phyloP scores from a whole-genome alignment of 2,113 vertebrate species.

The Phyllostomus hastatus region DNA sequence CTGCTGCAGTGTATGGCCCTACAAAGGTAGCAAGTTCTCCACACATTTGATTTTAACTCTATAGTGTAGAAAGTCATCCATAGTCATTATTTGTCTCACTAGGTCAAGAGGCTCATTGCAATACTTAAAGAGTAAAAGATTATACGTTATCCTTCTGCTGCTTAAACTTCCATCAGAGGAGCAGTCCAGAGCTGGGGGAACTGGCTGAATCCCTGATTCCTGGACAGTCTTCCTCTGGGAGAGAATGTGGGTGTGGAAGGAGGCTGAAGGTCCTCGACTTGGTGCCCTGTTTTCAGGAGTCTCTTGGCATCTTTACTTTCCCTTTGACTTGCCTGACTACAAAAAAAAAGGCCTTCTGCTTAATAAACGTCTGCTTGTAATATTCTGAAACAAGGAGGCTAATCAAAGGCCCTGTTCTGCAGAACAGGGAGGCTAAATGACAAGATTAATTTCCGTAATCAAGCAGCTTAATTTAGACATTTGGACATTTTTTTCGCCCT shows the following conservation, averaged over 20 bases:
- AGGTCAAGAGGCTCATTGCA: background rate
- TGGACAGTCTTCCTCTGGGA: background rate
- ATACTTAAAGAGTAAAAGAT: background rate
- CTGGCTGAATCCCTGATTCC: background rate
- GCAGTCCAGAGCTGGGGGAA: background rate
- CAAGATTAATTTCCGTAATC: conserved; percentile 88
- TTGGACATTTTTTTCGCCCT: conserved; percentile 59
- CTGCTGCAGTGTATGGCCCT: background rate
- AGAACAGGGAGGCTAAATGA: conserved; percentile 81
- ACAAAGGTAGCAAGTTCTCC: background rate
- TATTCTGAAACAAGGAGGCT: conserved; percentile 85
- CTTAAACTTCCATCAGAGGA: background rate
- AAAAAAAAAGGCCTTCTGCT: conserved; percentile 77
- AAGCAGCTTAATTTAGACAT: conserved; percentile 85
- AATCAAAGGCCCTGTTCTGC: conserved; percentile 83
- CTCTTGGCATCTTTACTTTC: conserved; percentile 53
- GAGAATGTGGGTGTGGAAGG: rapidly evolving
- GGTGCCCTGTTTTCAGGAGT: conserved; percentile 48
- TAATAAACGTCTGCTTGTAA: conserved; percentile 82
- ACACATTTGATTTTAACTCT: background rate
- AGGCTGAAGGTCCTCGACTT: background rate
- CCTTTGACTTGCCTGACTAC: conserved; percentile 18
- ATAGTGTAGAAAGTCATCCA: background rate
- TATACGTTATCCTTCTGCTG: background rate
- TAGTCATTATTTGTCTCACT: background rate